phyloP scores from a whole-genome alignment of 2,888 invertebrate genomes.

The Drosophila falleni region DNA sequence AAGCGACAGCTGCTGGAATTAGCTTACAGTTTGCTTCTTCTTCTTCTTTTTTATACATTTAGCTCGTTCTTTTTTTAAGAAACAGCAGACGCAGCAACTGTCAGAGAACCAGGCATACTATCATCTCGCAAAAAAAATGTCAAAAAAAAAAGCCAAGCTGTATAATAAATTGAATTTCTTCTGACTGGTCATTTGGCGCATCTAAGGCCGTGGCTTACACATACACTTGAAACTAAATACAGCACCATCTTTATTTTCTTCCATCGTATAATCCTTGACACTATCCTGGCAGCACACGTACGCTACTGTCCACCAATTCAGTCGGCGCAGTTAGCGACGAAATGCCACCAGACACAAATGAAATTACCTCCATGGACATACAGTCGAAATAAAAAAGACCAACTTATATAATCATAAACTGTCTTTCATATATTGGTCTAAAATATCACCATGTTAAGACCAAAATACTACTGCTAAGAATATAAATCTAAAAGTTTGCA shows the following conservation, averaged over 20 bases:
- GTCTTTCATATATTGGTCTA: no score
- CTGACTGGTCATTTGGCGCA: conserved; percentile 70
- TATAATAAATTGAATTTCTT: conserved; percentile 80
- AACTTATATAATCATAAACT: no score
- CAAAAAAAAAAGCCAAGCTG: conserved; percentile 61
- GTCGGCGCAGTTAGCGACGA: conserved; percentile 43
- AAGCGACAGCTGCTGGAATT: conserved; percentile 73
- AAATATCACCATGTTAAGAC: no score
- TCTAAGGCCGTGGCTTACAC: conserved; percentile 58
- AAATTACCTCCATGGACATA: conserved; percentile 62
- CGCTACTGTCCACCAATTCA: conserved; percentile 39
- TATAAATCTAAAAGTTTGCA: no score
- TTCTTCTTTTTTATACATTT: conserved; percentile 5
- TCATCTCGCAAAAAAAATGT: conserved; percentile 52
- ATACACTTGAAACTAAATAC: conserved; percentile 54
- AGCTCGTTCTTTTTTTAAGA: conserved; percentile 32
- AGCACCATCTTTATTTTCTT: conserved; percentile 5
- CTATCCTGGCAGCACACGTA: conserved; percentile 64
- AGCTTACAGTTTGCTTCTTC: conserved; percentile 50
- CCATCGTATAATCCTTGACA: conserved; percentile 33
- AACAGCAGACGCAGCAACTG: conserved; percentile 45
- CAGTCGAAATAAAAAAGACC: no score
- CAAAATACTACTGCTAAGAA: no score
- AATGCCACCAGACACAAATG: conserved; percentile 77
- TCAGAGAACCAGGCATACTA: conserved; percentile 54